Evolutionary conservation across 2,888 invertebrate species (phyloP).

Genomic region (Seladonia tumulorum): DNA sequence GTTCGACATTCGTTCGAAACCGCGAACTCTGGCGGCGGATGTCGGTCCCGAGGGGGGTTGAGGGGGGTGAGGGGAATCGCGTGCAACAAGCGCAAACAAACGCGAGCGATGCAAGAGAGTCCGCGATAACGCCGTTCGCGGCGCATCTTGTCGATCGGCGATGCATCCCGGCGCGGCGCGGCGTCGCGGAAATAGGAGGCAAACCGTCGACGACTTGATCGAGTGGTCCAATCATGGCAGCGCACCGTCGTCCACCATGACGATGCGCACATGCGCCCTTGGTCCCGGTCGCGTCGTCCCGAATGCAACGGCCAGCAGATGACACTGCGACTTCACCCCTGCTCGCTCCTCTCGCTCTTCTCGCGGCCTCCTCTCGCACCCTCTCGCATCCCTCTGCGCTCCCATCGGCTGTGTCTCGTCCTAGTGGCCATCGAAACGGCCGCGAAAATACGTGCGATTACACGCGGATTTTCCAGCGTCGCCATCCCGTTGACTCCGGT

Average conservation of each 20-base stretch:
- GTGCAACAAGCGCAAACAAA: too few relatives aligned
- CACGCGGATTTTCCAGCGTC: slow-evolving; percentile 61
- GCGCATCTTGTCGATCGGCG: slow-evolving; percentile 3
- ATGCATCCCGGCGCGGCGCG: neutral
- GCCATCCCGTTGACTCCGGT: slow-evolving; percentile 59
- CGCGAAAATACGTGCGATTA: slow-evolving; percentile 63
- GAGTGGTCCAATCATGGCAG: slow-evolving; percentile 52
- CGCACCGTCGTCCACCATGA: slow-evolving; percentile 19
- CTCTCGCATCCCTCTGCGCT: slow-evolving; percentile 24
- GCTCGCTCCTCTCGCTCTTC: slow-evolving; percentile 46
- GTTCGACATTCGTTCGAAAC: neutral
- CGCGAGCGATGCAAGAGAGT: neutral
- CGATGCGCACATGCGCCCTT: slow-evolving; percentile 62
- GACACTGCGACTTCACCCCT: slow-evolving; percentile 60
- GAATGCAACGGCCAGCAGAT: slow-evolving; percentile 53
- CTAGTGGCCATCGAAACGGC: slow-evolving; percentile 51
- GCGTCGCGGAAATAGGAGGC: slow-evolving; percentile 54
- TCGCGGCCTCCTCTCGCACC: slow-evolving; percentile 24
- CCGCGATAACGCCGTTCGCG: slow-evolving; percentile 12
- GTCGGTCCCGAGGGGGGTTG: neutral
- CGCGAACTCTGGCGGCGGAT: neutral
- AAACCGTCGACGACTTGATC: slow-evolving; percentile 14
- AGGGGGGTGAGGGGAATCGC: too few relatives aligned
- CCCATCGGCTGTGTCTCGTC: slow-evolving; percentile 43
- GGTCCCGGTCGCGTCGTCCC: neutral